These are phyloP conservation scores for Strongylocentrotus purpuratus DNA, from an alignment of 35 echinoderm and acorn worm genomes.

Conservation along the genomic window DNA sequence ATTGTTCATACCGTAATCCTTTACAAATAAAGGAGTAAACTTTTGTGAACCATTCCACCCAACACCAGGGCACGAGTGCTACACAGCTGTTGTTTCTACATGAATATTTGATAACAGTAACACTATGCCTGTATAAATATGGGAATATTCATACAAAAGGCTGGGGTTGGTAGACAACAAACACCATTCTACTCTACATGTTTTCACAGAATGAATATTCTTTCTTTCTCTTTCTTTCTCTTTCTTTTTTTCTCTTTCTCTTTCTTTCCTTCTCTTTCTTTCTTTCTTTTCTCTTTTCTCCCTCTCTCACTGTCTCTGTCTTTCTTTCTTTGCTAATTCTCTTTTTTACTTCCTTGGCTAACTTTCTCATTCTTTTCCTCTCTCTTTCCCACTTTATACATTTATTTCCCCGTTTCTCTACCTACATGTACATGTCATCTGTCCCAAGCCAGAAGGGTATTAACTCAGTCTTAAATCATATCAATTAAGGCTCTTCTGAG, in stretches of 20 bases:
- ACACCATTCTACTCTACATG: neutral
- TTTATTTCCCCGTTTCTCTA: neutral
- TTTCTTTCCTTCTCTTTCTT: neutral
- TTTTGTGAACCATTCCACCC: neutral
- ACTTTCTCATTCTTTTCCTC: neutral
- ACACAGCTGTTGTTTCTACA: conserved; percentile 15
- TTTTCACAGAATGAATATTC: neutral
- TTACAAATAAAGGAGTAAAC: neutral
- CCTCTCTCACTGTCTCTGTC: neutral
- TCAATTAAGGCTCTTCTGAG: too few species aligned
- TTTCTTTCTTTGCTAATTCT: neutral
- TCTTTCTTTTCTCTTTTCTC: neutral
- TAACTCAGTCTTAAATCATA: too few species aligned
- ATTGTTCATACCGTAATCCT: neutral
- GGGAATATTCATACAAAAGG: neutral
- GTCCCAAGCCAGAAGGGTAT: too few species aligned
- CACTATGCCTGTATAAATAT: conserved; percentile 30
- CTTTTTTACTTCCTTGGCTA: neutral
- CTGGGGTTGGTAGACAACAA: neutral
- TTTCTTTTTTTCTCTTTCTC: neutral
- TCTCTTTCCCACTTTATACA: neutral
- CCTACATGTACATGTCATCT: too few species aligned
- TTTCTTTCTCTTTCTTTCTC: neutral
- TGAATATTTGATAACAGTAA: conserved; percentile 46
- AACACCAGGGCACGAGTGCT: neutral